Evolutionary conservation across 2,113 vertebrate species (phyloP).

Genomic region (Climacteris rufus): DNA sequence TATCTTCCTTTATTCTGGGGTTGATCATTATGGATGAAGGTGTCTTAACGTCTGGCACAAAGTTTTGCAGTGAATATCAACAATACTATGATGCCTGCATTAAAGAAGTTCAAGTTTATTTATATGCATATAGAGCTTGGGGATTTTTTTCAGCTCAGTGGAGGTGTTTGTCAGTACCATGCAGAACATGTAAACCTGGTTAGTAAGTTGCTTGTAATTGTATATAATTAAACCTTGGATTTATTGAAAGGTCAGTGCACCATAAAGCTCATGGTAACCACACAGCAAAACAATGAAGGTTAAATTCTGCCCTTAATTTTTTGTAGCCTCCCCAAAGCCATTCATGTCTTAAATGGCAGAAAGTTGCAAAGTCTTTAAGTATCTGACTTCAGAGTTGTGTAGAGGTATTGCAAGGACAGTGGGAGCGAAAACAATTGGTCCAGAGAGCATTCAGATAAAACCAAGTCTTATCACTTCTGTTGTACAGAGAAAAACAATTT

Average conservation of each 20-base stretch:
- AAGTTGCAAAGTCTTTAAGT: neutral
- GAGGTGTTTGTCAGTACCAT: neutral
- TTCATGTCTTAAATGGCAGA: neutral
- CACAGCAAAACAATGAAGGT: neutral
- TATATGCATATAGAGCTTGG: neutral
- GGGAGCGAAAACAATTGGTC: neutral
- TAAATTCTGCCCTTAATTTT: neutral
- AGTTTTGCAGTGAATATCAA: neutral
- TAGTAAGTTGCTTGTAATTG: neutral
- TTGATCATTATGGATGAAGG: neutral
- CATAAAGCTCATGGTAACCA: neutral
- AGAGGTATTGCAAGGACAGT: neutral
- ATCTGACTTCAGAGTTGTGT: neutral
- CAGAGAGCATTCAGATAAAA: conserved; percentile 11
- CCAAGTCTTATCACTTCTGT: neutral
- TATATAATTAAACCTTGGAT: neutral
- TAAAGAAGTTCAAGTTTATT: neutral
- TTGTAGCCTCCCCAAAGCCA: neutral
- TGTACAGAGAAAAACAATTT: conserved; percentile 12
- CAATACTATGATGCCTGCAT: neutral
- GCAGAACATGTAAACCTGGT: neutral
- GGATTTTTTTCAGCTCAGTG: neutral
- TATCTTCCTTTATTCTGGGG: neutral
- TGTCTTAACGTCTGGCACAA: neutral
- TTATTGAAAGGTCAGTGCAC: neutral